Percentiles rank a stretch among this genome's conserved stretches.
These are phyloP conservation scores for Orycteropus afer DNA, from an alignment of 2,113 vertebrate species.

Conservation along the genomic window DNA sequence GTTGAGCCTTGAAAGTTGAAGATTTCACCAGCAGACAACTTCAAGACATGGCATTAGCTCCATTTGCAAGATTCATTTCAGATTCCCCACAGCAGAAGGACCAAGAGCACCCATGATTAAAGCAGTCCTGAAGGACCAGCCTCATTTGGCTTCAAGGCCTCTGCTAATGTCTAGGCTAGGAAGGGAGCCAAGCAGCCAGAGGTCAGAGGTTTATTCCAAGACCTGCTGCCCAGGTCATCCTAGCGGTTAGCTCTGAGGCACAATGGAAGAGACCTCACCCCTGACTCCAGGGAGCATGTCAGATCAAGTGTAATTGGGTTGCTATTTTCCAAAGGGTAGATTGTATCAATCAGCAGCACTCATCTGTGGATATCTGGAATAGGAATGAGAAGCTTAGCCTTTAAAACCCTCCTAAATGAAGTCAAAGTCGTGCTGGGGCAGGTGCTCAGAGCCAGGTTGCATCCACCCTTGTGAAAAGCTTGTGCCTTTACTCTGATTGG, in stretches of 20 bases:
- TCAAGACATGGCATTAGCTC: slow-evolving; percentile 14
- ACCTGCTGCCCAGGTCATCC: background rate
- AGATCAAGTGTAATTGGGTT: slow-evolving; percentile 67
- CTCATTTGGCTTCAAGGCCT: background rate
- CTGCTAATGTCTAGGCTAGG: background rate
- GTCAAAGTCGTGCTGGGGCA: slow-evolving; percentile 58
- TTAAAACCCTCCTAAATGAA: slow-evolving; percentile 71
- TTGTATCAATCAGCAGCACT: slow-evolving; percentile 75
- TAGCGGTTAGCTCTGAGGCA: background rate
- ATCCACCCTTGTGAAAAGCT: slow-evolving; percentile 36
- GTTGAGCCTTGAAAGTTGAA: background rate
- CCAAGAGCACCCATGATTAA: slow-evolving; percentile 41
- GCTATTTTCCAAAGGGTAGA: slow-evolving; percentile 70
- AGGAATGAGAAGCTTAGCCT: slow-evolving; percentile 81
- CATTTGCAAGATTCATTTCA: slow-evolving; percentile 54
- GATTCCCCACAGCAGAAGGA: background rate
- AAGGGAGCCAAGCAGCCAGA: background rate
- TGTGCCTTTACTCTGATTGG: background rate
- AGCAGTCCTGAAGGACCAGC: slow-evolving; percentile 1
- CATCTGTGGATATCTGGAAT: slow-evolving; percentile 78
- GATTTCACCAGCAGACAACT: background rate
- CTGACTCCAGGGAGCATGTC: slow-evolving; percentile 54
- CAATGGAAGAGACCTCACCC: background rate
- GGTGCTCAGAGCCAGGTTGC: slow-evolving; percentile 27
- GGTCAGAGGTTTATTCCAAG: background rate